Conservation (phyloP, 2,113 vertebrate species). For the Addax nasomaculatus region DNA sequence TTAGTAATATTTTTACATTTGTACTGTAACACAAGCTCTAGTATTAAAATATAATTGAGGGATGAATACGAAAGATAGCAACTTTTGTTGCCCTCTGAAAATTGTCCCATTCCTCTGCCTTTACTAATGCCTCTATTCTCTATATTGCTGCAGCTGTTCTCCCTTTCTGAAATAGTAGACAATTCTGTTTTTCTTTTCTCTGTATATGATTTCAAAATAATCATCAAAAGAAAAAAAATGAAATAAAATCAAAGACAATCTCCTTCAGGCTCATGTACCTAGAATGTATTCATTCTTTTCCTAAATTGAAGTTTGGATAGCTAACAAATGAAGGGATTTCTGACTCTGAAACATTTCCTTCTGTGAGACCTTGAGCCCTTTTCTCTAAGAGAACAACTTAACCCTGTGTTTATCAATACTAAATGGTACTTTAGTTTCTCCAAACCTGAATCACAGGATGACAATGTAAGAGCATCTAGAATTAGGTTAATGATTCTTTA, state of each 20-base stretch:
- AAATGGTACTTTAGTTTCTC: background rate
- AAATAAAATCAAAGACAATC: background rate
- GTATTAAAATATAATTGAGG: background rate
- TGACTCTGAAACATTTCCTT: background rate
- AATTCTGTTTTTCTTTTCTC: background rate
- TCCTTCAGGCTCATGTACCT: background rate
- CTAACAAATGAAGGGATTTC: background rate
- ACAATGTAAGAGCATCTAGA: background rate
- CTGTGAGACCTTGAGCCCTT: background rate
- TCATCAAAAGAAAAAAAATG: background rate
- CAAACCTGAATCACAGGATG: background rate
- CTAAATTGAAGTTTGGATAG: background rate
- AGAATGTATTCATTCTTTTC: background rate
- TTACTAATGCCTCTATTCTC: background rate
- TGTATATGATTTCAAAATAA: background rate
- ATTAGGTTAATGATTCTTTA: background rate
- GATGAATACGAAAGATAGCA: background rate
- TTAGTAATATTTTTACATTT: constrained; percentile 12
- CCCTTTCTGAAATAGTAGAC: background rate
- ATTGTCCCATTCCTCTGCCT: background rate
- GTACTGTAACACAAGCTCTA: background rate
- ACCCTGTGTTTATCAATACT: background rate
- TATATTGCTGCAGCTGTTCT: background rate
- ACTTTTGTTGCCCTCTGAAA: background rate
- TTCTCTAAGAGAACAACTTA: background rate